phyloP scores from a whole-genome alignment of 2,888 invertebrate genomes.

The Lasioglossum oenotherae region DNA sequence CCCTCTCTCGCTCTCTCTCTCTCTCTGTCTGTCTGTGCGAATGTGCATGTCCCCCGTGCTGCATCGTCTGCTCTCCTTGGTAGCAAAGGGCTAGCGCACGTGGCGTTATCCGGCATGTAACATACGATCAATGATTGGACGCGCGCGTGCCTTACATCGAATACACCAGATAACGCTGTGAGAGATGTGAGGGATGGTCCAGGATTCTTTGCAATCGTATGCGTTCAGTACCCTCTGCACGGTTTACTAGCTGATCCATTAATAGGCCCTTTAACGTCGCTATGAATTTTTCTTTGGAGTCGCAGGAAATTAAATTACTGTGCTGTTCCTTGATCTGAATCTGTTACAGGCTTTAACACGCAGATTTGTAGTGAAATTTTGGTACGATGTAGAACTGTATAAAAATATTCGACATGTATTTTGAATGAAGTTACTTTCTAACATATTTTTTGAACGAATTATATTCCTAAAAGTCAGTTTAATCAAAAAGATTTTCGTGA shows the following conservation, averaged over 20 bases:
- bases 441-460: too few species aligned
- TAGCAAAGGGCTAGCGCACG: neutral
- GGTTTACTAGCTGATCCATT: neutral
- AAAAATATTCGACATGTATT: too few species aligned
- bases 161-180: neutral
- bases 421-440: too few species aligned
- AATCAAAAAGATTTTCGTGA: too few species aligned
- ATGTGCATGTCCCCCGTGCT: neutral
- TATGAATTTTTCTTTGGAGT: neutral
- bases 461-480: too few species aligned
- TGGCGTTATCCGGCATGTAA: conserved; percentile 3
- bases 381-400: too few species aligned
- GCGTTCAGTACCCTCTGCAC: neutral
- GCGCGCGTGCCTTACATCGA: conserved; percentile 16
- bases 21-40: neutral
- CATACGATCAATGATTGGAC: conserved; percentile 14
- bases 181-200: neutral
- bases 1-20: neutral
- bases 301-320: neutral
- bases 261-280: neutral
- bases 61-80: neutral
- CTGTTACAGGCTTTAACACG: too few species aligned
- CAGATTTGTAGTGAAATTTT: too few species aligned
- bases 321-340: neutral
- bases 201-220: neutral